A percentile compares a stretch with the other conserved stretches of the same genome.
These are phyloP conservation scores for Furnarius figulus DNA, from an alignment of 2,113 vertebrate species.

Conservation along the genomic window DNA sequence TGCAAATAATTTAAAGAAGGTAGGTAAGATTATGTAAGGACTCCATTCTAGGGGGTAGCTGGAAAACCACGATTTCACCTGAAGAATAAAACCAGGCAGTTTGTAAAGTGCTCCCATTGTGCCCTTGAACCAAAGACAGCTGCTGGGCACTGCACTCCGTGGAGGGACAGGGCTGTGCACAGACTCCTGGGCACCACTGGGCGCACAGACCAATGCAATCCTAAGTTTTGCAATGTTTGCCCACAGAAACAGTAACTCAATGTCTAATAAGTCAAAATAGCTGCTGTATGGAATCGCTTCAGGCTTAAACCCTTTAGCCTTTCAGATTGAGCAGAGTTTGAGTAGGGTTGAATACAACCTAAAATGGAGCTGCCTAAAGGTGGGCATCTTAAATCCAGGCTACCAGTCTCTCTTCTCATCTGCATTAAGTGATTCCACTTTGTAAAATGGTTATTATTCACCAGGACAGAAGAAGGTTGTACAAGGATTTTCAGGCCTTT, in stretches of 20 bases:
- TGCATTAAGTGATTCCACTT: background rate
- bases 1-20: background rate
- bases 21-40: background rate
- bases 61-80: background rate
- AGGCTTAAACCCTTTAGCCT: background rate
- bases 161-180: background rate
- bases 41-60: background rate
- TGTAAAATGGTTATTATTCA: background rate
- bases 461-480: background rate
- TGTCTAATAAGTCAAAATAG: background rate
- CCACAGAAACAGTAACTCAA: background rate
- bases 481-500: background rate
- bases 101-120: background rate
- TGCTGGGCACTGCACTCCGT: no score
- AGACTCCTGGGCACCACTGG: fast-evolving
- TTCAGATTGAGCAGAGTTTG: background rate
- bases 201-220: background rate
- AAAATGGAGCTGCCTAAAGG: background rate
- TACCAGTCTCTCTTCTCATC: background rate
- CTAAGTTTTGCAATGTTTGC: background rate
- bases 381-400: background rate
- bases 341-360: background rate
- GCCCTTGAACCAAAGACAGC: background rate
- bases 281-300: background rate
- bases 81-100: background rate